Base-by-base conservation (phyloP, 2,888 invertebrate genomes). In the Drosophila aldrichi region DNA sequence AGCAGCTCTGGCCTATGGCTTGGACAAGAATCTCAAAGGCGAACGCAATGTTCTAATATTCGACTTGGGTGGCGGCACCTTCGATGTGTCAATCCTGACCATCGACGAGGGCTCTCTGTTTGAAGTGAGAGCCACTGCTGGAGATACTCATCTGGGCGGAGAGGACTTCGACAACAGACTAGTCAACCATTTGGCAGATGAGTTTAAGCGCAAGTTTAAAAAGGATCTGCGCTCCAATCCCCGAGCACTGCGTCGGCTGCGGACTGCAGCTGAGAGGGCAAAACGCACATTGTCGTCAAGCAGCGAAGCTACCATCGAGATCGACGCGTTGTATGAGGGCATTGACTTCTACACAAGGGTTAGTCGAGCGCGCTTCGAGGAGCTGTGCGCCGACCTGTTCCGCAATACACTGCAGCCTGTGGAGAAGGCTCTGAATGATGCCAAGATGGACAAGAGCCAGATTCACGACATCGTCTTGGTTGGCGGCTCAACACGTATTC, bases 41-140 rank as follows among this genome's bases (percentile, higher is more conserved):
- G 97, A 97, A 94, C 95, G 96, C 44, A 97, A 97, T 90, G 96
- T 97, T 66, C 94, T 97, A 62, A 97, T 97, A 82, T 92, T 92
- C 62, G 92, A 92, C 54, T 71, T 92, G 82, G 92, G 92, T 64
- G 98, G 98, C 91, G 98, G 98, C 84, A 98, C 98, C 79, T 98
- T 98, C 92, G 98, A 98, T 94, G 98, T 98, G 36, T 98, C 98
- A 67, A 97, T 98, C 90, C 94, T 98, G 86, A 97, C 97, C 80
- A 98, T 98, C 91, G 98, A 98, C 93, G 98, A 98, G 92, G 96
- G 98, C 93, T 91, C 92, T 0, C 95, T 96, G 82, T 98, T 98
- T 92, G 98, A 98, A 92, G 98, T 98, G 20, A 97, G 97, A 90
- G 96, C 98, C 9, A 98, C 98, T n/a, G 97, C 97, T 70, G 98